Evolutionary conservation across 64 coral and sea anemone species (phyloP), one percentile per base, ranked within the genome.

Genomic region (Acropora yongei): DNA sequence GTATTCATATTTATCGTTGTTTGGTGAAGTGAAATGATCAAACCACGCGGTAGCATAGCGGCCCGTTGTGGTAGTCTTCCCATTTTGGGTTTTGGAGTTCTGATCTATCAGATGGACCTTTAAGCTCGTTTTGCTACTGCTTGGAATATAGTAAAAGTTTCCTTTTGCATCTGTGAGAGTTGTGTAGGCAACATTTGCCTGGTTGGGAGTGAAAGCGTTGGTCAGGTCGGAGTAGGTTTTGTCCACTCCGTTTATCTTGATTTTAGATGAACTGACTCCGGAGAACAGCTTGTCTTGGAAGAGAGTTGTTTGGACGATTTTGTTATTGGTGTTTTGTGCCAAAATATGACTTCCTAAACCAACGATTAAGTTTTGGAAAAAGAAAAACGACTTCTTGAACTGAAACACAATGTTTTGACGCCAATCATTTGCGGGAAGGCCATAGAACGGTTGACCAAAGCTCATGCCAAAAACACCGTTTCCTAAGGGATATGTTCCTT

Each of bases 401-500:
- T 84, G 7, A 48, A 98, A 89, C 1, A 57, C 5, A 10, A 80
- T 89, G 0, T 8, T 51, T 1, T 58, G 3, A 48, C 91, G 74
- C 40, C 92, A 74, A 19, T 44, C 61, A 72, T 68, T 76, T 4
- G 47, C 5, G 10, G 5, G 5, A 55, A 55, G 5, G 5, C 53
- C 41, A 61, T 95, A 91, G 9, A 78, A 9, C 49, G 96, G 96
- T 53, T 91, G 86, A 7, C 43, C 2, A 69, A 98, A 94, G 53
- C 91, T 71, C 92, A 98, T 98, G 39, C 88, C 96, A 79, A 98
- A 98, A 18, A 86, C 73, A 41, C 96, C 96, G 51, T 94, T 94
- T 39, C 53, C 49, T 14, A 72, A 78, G 1, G 42, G 49, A 4
- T 42, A 12, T 3, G 78, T 83, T 7, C 88, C 89, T 12, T 71